Evolutionary conservation across 2,113 vertebrate species (phyloP).

Genomic region (Eptatretus burgeri): DNA sequence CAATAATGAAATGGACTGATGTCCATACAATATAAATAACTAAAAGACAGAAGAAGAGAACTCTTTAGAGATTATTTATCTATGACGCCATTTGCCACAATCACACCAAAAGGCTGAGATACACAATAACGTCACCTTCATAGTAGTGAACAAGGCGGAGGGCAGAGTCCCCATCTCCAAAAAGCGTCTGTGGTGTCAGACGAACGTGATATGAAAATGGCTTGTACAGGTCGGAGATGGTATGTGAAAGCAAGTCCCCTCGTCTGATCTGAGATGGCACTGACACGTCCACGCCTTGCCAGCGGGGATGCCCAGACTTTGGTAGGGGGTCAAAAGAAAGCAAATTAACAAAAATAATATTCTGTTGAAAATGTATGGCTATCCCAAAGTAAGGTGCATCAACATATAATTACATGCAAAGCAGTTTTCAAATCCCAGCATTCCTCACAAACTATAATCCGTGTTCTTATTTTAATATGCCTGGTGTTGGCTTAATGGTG

Average conservation of each 20-base stretch:
- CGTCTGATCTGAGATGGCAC: slow-evolving; percentile 42
- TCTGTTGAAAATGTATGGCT: background rate
- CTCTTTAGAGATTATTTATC: too few species aligned
- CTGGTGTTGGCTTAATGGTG: too few species aligned
- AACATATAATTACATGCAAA: background rate
- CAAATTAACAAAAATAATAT: background rate
- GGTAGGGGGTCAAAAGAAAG: background rate
- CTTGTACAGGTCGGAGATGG: slow-evolving; percentile 42
- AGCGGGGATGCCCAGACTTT: slow-evolving; percentile 64
- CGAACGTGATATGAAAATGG: slow-evolving; percentile 58
- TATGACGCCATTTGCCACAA: too few species aligned
- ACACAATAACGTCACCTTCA: slow-evolving; percentile 27
- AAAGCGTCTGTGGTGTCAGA: slow-evolving; percentile 55
- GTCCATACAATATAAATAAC: too few species aligned
- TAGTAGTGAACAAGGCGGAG: slow-evolving; percentile 54
- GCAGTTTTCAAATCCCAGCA: background rate
- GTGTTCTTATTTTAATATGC: background rate
- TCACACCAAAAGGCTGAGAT: too few species aligned
- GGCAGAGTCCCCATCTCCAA: slow-evolving; percentile 40
- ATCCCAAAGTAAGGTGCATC: background rate
- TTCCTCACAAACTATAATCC: background rate
- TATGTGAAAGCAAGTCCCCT: slow-evolving; percentile 42
- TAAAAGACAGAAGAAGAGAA: too few species aligned
- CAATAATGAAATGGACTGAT: too few species aligned
- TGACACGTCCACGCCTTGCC: slow-evolving; percentile 70